Conservation (phyloP, 2,797 vertebrate species). For the Mus spretus region DNA sequence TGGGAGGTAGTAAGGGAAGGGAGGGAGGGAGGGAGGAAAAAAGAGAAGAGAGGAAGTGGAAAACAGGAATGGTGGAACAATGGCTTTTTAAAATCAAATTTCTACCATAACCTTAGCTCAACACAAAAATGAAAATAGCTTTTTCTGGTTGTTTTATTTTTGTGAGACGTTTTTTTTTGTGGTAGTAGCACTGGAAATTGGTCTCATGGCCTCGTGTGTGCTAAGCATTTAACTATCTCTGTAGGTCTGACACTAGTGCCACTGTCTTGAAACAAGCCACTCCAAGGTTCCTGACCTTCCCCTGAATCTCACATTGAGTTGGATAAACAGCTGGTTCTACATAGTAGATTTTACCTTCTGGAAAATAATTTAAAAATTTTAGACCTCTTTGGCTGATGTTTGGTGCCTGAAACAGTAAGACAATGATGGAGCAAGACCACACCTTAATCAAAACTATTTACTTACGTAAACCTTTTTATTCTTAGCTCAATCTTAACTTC, state of each 20-base stretch:
- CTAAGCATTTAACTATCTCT: too few relatives aligned
- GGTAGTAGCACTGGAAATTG: neutral
- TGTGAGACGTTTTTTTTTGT: neutral
- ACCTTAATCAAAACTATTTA: neutral
- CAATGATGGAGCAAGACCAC: neutral
- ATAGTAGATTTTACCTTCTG: neutral
- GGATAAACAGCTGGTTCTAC: neutral
- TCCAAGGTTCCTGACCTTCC: neutral
- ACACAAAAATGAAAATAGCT: neutral
- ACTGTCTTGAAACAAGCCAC: neutral
- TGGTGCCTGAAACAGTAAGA: neutral
- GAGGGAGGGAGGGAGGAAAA: neutral
- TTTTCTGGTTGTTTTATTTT: neutral
- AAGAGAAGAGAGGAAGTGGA: accelerated
- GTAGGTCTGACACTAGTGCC: neutral
- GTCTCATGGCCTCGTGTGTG: accelerated
- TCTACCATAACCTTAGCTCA: neutral
- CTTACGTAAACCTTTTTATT: neutral
- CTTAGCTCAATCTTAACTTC: neutral
- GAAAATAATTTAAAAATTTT: neutral
- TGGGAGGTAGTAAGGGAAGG: too few relatives aligned
- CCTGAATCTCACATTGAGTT: neutral
- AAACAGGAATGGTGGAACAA: neutral
- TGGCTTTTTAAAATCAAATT: neutral
- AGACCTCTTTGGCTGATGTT: neutral